These are phyloP conservation scores for Tangara arthus DNA, from an alignment of 2,797 vertebrate species.

Conservation along the genomic window DNA sequence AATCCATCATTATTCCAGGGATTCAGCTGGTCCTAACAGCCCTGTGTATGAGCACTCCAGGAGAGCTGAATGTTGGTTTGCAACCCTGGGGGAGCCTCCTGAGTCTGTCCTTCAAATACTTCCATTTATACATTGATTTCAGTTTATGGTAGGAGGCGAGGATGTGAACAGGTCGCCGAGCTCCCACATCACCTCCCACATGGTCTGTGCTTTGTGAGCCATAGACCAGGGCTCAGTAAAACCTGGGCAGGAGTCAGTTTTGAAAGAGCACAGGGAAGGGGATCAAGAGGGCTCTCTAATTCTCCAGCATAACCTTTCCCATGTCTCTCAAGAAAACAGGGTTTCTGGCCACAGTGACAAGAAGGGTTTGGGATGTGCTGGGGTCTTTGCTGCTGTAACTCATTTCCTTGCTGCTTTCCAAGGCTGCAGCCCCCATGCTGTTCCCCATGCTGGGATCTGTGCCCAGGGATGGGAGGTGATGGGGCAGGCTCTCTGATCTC, in stretches of 20 bases:
- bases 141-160: background rate
- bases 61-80: background rate
- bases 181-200: background rate
- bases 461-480: background rate
- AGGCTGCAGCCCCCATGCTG: background rate
- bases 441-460: background rate
- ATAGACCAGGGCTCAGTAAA: background rate
- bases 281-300: background rate
- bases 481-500: background rate
- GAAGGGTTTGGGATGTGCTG: background rate
- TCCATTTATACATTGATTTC: background rate
- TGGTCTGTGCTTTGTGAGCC: background rate
- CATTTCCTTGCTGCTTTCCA: background rate
- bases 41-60: background rate
- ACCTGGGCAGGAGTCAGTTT: background rate
- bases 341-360: rapidly evolving
- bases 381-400: background rate
- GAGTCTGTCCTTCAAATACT: background rate
- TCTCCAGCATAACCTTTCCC: background rate
- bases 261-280: background rate
- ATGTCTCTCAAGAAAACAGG: background rate
- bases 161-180: background rate
- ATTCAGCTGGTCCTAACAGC: background rate
- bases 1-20: background rate
- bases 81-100: background rate